These are phyloP conservation scores for Notarius lentiginosus DNA, from an alignment of 2,113 vertebrate genomes.

Conservation along the genomic window DNA sequence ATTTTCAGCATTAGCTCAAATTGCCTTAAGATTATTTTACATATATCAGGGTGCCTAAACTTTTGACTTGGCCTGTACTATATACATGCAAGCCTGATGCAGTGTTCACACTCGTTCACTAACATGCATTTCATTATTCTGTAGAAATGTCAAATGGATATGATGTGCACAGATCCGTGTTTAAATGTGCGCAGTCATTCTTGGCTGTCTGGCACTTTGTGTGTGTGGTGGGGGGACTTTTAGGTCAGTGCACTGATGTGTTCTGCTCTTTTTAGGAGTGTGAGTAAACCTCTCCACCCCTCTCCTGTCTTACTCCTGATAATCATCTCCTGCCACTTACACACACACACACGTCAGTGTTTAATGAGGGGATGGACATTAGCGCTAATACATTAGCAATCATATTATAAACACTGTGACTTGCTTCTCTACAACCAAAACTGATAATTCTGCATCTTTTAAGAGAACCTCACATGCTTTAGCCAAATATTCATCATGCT, in stretches of 20 bases:
- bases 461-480: background rate
- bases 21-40: background rate
- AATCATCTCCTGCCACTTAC: background rate
- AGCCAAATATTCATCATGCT: background rate
- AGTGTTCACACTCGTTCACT: background rate
- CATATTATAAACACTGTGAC: background rate
- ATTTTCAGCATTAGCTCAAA: background rate
- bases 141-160: background rate
- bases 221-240: background rate
- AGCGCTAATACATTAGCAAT: background rate
- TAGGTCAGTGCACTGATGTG: slow-evolving; percentile 26
- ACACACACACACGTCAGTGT: background rate
- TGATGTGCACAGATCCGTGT: slow-evolving; percentile 6
- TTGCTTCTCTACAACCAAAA: background rate
- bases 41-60: background rate
- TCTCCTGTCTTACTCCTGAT: background rate
- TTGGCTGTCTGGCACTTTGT: slow-evolving; percentile 1
- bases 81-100: background rate
- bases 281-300: background rate
- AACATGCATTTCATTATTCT: background rate
- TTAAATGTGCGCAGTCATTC: background rate
- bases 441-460: background rate
- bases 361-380: background rate
- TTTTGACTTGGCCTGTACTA: background rate
- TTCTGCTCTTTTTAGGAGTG: slow-evolving; percentile 3